phyloP scores from a whole-genome alignment of 2,888 invertebrate species.

The Atherix ibis region DNA sequence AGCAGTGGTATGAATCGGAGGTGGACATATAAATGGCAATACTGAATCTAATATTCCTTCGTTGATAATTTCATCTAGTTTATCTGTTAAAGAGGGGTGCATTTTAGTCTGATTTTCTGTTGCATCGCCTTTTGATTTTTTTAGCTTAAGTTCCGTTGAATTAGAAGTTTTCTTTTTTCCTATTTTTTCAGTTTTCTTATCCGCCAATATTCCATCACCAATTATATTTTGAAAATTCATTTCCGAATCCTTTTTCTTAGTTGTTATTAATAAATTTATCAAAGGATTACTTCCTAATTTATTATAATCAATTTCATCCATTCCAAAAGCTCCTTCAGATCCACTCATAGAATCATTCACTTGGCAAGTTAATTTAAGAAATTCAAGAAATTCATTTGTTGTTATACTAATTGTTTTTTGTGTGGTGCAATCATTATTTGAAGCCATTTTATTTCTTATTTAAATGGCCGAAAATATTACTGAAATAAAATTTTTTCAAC shows the following conservation, averaged over 20 bases:
- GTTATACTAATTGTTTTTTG: constrained; percentile 19
- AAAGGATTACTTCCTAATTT: constrained; percentile 25
- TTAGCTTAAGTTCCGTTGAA: constrained; percentile 1
- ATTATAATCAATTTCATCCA: constrained; percentile 19
- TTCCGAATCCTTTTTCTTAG: constrained; percentile 9
- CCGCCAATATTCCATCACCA: background rate
- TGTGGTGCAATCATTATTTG: too few relatives aligned
- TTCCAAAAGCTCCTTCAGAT: background rate
- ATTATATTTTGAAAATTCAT: background rate
- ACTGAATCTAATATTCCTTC: constrained; percentile 74
- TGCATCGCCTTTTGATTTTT: constrained; percentile 6
- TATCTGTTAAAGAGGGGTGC: constrained; percentile 24
- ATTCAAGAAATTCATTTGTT: constrained; percentile 30
- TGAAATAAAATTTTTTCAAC: too few relatives aligned
- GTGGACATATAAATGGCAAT: constrained; percentile 50
- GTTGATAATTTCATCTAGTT: constrained; percentile 45
- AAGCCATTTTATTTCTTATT: constrained; percentile 1
- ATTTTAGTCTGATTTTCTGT: constrained; percentile 10
- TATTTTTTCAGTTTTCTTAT: constrained; percentile 4
- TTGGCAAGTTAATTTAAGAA: constrained; percentile 31
- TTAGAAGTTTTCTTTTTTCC: constrained; percentile 2
- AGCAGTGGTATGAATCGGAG: too few relatives aligned
- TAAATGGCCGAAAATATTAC: too few relatives aligned
- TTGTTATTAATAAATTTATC: constrained; percentile 21
- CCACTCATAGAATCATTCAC: constrained; percentile 27